A percentile compares a stretch with the other conserved stretches of the same genome.
Evolutionary conservation across 2,797 vertebrate species (phyloP).

Genomic region (Prunella strophiata): DNA sequence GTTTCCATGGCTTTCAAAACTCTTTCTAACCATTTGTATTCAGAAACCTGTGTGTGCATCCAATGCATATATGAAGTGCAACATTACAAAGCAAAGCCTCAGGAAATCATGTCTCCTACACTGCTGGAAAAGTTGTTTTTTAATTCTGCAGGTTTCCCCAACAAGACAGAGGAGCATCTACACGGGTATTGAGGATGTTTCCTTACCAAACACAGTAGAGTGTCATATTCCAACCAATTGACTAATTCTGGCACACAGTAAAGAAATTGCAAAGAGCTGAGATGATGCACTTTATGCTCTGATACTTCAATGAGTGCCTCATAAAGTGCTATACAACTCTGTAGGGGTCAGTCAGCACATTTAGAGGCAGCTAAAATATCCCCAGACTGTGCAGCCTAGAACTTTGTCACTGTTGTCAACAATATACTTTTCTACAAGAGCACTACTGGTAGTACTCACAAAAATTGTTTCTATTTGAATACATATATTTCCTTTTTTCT

Average conservation of each 20-base stretch:
- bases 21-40: background rate
- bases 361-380: background rate
- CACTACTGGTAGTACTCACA: background rate
- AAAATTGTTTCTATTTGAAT: background rate
- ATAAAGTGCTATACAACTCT: background rate
- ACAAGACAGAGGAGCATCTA: background rate
- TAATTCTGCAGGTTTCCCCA: background rate
- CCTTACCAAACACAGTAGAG: background rate
- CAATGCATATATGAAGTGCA: too few relatives aligned
- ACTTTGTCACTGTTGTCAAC: background rate
- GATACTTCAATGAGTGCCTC: rapidly evolving
- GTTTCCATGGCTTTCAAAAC: background rate
- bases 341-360: background rate
- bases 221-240: background rate
- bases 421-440: background rate
- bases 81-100: background rate
- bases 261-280: background rate
- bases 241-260: rapidly evolving
- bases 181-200: background rate
- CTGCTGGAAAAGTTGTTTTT: background rate
- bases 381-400: background rate
- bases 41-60: background rate
- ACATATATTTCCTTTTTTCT: background rate
- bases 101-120: background rate
- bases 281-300: background rate